Conservation (phyloP, 2,888 invertebrate genomes). For the Sphaerophoria rueppellii region DNA sequence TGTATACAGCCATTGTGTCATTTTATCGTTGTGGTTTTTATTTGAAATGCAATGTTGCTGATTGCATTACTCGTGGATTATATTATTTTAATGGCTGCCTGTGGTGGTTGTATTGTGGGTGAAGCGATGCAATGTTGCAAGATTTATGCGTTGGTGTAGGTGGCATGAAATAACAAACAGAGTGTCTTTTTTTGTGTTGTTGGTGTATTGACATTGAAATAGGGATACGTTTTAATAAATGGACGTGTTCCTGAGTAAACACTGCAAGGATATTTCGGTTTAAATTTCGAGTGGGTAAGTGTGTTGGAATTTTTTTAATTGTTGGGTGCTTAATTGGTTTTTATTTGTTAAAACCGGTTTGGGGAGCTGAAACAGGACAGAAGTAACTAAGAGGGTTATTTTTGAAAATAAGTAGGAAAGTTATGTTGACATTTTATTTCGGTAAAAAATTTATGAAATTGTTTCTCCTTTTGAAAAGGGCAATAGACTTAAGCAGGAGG, state of each 20-base stretch:
- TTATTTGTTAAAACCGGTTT: background rate
- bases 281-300: constrained; percentile 1
- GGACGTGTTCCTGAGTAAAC: background rate
- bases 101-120: constrained; percentile 7
- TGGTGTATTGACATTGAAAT: constrained; percentile 27
- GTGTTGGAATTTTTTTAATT: constrained; percentile 11
- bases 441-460: too few relatives aligned
- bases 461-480: too few relatives aligned
- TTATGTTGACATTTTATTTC: too few relatives aligned
- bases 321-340: background rate
- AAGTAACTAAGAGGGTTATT: too few relatives aligned
- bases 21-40: constrained; percentile 40
- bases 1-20: constrained; percentile 23
- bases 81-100: constrained; percentile 38
- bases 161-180: background rate
- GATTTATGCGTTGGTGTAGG: background rate
- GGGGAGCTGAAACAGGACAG: too few relatives aligned
- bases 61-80: constrained; percentile 26
- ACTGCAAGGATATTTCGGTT: constrained; percentile 35
- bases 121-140: constrained; percentile 8
- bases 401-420: too few relatives aligned
- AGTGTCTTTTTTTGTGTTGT: constrained; percentile 7
- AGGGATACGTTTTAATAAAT: constrained; percentile 16
- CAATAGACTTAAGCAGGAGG: too few relatives aligned
- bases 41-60: constrained; percentile 49